phyloP scores from a whole-genome alignment of 2,113 vertebrate species.

The Erpornis zantholeuca region DNA sequence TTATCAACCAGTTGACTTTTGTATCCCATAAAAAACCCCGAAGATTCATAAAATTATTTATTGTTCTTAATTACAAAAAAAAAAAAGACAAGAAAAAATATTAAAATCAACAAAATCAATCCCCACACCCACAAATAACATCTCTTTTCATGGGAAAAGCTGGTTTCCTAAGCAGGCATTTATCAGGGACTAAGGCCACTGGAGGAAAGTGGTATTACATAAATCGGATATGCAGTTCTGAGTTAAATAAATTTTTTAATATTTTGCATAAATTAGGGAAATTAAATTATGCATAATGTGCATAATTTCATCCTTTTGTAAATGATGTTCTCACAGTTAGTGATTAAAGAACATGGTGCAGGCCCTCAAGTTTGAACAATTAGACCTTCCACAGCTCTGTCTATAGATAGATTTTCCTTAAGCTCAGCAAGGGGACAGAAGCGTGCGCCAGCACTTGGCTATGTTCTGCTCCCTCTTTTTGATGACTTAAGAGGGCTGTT shows the following conservation, averaged over 20 bases:
- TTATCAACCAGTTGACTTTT: background rate
- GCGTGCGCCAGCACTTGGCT: rapidly evolving
- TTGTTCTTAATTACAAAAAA: background rate
- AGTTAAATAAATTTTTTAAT: background rate
- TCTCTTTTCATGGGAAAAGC: background rate
- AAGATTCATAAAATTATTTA: background rate
- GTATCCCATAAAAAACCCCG: background rate
- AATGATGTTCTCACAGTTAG: background rate
- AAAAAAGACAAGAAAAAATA: background rate
- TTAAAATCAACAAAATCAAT: background rate
- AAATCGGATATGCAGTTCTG: background rate
- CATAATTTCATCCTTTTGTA: background rate
- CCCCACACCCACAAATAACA: background rate
- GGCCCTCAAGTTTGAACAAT: background rate
- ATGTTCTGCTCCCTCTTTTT: background rate
- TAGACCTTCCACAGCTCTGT: background rate
- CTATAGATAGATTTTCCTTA: background rate
- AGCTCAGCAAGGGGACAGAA: background rate
- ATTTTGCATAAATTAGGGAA: background rate
- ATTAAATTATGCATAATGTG: background rate
- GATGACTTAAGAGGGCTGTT: conserved; percentile 41
- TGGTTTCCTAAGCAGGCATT: background rate
- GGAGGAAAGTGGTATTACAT: background rate
- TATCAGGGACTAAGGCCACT: background rate
- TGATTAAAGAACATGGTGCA: background rate